Evolutionary conservation across 2,797 vertebrate species (phyloP).

Genomic region (Hozukius guyotensis): DNA sequence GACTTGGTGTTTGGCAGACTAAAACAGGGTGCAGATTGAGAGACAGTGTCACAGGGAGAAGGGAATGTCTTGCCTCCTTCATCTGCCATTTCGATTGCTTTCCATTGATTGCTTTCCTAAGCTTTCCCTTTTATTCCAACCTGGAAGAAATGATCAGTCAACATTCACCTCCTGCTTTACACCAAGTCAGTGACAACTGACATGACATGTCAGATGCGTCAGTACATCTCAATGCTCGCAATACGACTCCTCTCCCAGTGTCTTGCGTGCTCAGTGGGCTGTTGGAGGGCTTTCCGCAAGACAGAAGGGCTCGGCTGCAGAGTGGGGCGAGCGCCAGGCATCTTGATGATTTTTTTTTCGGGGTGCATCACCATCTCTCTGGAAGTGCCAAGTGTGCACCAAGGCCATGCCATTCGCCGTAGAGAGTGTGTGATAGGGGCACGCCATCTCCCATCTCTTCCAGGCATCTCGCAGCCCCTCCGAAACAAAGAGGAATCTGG

Average conservation of each 20-base stretch:
- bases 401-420: constrained; percentile 75
- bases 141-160: constrained; percentile 25
- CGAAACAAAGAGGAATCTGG: constrained; percentile 64
- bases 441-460: constrained; percentile 61
- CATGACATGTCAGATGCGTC: constrained; percentile 38
- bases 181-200: constrained; percentile 18
- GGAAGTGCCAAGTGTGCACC: constrained; percentile 77
- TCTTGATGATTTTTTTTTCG: constrained; percentile 77
- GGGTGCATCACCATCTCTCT: constrained; percentile 81
- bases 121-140: constrained; percentile 32
- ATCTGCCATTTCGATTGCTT: constrained; percentile 56
- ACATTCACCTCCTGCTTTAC: constrained; percentile 20
- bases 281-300: constrained; percentile 82
- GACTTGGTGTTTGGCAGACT: constrained; percentile 78
- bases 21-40: constrained; percentile 77
- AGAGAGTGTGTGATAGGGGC: constrained; percentile 64
- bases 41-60: constrained; percentile 76
- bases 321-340: constrained; percentile 82
- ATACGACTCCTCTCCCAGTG: constrained; percentile 54
- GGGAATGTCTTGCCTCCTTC: constrained; percentile 67
- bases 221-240: constrained; percentile 19
- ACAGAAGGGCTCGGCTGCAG: constrained; percentile 85
- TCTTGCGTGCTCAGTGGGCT: constrained; percentile 78
- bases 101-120: constrained; percentile 13
- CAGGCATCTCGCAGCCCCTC: constrained; percentile 42